Percentiles rank a stretch among this genome's conserved stretches.
Conservation (phyloP, 35 echinoderm and acorn worm species). For the Heliocidaris tuberculata region DNA sequence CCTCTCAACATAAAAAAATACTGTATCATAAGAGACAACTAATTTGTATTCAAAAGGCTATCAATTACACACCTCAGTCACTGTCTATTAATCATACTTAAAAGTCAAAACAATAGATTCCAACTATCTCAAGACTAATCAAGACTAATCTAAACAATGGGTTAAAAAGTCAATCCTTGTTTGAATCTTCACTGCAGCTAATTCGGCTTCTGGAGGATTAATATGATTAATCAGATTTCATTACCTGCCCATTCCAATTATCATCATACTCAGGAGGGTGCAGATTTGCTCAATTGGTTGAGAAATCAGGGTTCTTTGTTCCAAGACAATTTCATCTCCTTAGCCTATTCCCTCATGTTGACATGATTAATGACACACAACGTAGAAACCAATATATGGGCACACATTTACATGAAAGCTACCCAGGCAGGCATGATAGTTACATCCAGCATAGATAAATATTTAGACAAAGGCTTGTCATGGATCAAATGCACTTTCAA, state of each 20-base stretch:
- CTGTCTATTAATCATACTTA: no score
- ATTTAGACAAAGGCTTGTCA: conserved; percentile 36
- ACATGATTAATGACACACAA: conserved; percentile 39
- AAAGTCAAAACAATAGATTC: no score
- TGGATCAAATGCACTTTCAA: conserved; percentile 44
- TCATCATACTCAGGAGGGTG: conserved; percentile 11
- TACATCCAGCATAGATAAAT: conserved; percentile 25
- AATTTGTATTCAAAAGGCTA: no score
- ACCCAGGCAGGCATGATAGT: background rate
- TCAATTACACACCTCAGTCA: no score
- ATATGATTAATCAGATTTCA: conserved; percentile 15
- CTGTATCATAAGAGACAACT: background rate
- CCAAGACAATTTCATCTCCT: background rate
- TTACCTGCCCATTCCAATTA: conserved; percentile 15
- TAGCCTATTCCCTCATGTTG: background rate
- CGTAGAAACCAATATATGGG: conserved; percentile 30
- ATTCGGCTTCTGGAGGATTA: background rate
- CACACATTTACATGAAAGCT: background rate
- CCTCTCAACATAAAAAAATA: background rate
- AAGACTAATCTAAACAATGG: background rate
- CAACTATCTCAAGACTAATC: background rate
- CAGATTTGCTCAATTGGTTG: conserved; percentile 7
- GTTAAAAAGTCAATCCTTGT: background rate
- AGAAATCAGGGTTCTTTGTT: conserved; percentile 36
- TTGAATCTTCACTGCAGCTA: background rate